Evolutionary conservation across 2,888 invertebrate genomes (phyloP).

Genomic region (Spisula subtruncata): DNA sequence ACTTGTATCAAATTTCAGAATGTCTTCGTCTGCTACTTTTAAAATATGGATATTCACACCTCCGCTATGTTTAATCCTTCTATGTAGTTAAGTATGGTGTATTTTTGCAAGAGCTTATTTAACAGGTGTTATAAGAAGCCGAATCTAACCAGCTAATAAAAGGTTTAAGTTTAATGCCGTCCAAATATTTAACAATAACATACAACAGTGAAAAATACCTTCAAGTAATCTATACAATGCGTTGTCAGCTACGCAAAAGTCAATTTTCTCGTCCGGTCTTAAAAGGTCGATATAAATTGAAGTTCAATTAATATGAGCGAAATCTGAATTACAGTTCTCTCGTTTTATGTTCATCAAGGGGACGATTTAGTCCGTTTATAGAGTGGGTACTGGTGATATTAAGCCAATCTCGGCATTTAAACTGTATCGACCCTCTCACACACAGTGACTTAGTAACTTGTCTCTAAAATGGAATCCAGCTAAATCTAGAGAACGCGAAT

Average conservation of each 20-base stretch:
- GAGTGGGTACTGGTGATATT: conserved; percentile 36
- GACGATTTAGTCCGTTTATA: conserved; percentile 42
- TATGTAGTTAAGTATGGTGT: conserved; percentile 36
- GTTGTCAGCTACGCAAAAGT: neutral
- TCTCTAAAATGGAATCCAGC: neutral
- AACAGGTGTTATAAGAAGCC: conserved; percentile 47
- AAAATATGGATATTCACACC: conserved; percentile 43
- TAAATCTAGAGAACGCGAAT: conserved; percentile 15
- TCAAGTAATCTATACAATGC: neutral
- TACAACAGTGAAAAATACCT: neutral
- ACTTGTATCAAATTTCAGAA: conserved; percentile 58
- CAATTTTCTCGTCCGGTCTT: conserved; percentile 19
- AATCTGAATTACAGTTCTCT: conserved; percentile 24
- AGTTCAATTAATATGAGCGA: conserved; percentile 40
- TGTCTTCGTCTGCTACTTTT: conserved; percentile 2
- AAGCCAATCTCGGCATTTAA: conserved; percentile 32
- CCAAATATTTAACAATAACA: conserved; percentile 41
- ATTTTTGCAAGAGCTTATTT: conserved; percentile 35
- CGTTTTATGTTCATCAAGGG: conserved; percentile 48
- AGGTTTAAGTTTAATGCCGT: conserved; percentile 12
- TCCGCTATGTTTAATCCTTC: conserved; percentile 37
- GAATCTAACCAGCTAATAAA: conserved; percentile 27
- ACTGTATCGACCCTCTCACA: conserved; percentile 28
- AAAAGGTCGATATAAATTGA: conserved; percentile 28
- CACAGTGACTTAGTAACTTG: conserved; percentile 17